A percentile compares a stretch with the other conserved stretches of the same genome.
Conservation (phyloP, 2,113 vertebrate species). For the Leptosomus discolor region DNA sequence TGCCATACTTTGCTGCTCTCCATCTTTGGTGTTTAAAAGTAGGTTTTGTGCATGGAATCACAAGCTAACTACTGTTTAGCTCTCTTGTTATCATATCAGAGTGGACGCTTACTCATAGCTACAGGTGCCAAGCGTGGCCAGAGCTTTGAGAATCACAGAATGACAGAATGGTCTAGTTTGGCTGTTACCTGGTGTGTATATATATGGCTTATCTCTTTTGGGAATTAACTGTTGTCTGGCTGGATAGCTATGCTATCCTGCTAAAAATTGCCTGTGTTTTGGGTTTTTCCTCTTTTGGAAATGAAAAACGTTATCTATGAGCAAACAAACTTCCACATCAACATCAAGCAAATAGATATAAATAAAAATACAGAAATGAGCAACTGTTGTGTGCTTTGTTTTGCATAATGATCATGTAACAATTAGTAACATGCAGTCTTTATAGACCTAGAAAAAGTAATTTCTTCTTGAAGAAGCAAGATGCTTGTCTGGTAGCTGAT, state of each 20-base stretch:
- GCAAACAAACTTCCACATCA: background rate
- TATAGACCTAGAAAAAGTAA: background rate
- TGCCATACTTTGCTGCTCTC: background rate
- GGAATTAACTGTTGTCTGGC: background rate
- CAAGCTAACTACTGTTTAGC: background rate
- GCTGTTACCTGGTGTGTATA: background rate
- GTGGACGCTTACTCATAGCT: background rate
- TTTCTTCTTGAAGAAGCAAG: background rate
- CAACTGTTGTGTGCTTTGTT: background rate
- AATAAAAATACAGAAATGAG: background rate
- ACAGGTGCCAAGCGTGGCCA: background rate
- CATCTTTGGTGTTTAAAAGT: background rate
- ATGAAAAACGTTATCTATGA: background rate
- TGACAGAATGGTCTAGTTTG: background rate
- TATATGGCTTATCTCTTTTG: background rate
- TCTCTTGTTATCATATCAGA: background rate
- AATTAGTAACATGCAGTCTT: background rate
- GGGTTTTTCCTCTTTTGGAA: background rate
- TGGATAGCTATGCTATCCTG: background rate
- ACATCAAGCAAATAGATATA: background rate
- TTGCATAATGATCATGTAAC: background rate
- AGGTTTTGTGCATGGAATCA: background rate
- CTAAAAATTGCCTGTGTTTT: background rate
- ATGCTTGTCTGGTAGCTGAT: background rate
- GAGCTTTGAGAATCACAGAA: background rate